These are phyloP conservation scores for Drosophila falleni DNA, from an alignment of 2,888 invertebrate genomes.

Conservation along the genomic window DNA sequence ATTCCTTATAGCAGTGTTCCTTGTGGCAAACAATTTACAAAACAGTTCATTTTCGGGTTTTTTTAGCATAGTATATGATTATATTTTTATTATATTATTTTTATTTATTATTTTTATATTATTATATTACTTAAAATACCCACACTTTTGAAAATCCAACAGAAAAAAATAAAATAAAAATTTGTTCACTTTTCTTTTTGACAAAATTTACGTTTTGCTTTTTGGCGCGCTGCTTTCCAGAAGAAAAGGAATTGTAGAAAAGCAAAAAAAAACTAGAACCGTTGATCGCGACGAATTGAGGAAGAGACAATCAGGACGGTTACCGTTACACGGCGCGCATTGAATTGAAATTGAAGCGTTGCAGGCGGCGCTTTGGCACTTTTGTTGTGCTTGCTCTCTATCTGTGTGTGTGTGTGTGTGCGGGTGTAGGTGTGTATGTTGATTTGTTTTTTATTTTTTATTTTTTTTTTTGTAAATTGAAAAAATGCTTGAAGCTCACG, in stretches of 20 bases:
- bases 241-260: neutral
- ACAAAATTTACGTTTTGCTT: too few relatives aligned
- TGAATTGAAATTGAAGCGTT: slow-evolving; percentile 75
- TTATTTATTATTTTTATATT: neutral
- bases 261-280: slow-evolving; percentile 29
- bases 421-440: slow-evolving; percentile 18
- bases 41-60: neutral
- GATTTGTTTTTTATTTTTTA: slow-evolving; percentile 45
- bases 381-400: slow-evolving; percentile 44
- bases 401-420: slow-evolving; percentile 17
- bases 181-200: slow-evolving; percentile 27
- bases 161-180: slow-evolving; percentile 17
- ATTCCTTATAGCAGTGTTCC: slow-evolving; percentile 2
- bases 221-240: neutral
- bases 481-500: slow-evolving; percentile 75
- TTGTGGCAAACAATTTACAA: slow-evolving; percentile 38
- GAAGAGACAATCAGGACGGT: slow-evolving; percentile 50
- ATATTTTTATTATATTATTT: neutral
- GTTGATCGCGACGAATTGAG: slow-evolving; percentile 43
- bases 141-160: slow-evolving; percentile 35
- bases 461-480: slow-evolving; percentile 61
- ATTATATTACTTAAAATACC: slow-evolving; percentile 24
- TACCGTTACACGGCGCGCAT: slow-evolving; percentile 75
- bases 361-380: slow-evolving; percentile 69
- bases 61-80: slow-evolving; percentile 10